These are phyloP conservation scores for Drosophila diplacantha DNA, from an alignment of 2,888 invertebrate genomes.

Conservation along the genomic window DNA sequence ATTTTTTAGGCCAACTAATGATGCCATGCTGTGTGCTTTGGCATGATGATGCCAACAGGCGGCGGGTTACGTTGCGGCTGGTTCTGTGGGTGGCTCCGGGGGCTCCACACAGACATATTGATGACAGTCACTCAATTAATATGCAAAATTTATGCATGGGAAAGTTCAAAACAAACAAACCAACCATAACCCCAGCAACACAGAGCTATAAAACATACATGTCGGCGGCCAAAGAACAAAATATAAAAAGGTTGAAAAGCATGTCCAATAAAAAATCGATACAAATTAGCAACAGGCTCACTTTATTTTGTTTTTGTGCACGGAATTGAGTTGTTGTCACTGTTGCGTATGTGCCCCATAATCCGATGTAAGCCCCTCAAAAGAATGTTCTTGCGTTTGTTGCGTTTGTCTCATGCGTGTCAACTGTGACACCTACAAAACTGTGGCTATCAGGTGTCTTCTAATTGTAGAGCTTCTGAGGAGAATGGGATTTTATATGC, in stretches of 20 bases:
- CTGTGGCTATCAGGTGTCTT: neutral
- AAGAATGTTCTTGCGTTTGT: conserved; percentile 8
- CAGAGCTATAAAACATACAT: conserved; percentile 36
- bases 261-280: conserved; percentile 58
- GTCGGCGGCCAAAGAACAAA: conserved; percentile 19
- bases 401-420: conserved; percentile 4
- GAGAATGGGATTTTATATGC: neutral
- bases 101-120: conserved; percentile 31
- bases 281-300: conserved; percentile 59
- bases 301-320: conserved; percentile 18
- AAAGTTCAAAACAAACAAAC: conserved; percentile 62
- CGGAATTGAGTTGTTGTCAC: conserved; percentile 15
- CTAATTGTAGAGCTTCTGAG: neutral
- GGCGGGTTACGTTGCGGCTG: neutral
- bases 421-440: conserved; percentile 21
- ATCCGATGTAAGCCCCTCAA: conserved; percentile 26
- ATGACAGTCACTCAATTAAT: conserved; percentile 66
- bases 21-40: conserved; percentile 7
- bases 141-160: conserved; percentile 72
- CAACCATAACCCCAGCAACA: conserved; percentile 31
- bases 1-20: conserved; percentile 65
- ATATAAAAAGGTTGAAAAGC: conserved; percentile 28
- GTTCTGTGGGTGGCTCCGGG: neutral
- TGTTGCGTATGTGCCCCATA: conserved; percentile 25
- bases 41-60: conserved; percentile 4